A percentile compares a stretch with the other conserved stretches of the same genome.
Conservation (phyloP, 2,113 vertebrate species). For the Chaetorhynchus papuensis region DNA sequence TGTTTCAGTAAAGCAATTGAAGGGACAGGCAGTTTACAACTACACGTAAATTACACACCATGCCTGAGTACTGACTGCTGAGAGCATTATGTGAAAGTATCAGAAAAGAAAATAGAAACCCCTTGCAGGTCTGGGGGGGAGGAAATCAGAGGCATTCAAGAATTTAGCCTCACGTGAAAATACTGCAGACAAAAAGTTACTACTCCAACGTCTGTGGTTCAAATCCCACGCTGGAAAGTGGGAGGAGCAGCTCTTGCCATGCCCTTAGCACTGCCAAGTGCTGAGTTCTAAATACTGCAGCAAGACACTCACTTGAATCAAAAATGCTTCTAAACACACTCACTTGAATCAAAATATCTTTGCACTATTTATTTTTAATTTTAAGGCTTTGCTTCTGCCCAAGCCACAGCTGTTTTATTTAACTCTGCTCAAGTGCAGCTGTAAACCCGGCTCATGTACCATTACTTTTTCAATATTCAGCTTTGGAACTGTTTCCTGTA, state of each 20-base stretch:
- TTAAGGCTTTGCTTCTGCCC: not conserved
- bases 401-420: conserved; percentile 2
- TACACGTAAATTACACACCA: fast-evolving
- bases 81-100: not conserved
- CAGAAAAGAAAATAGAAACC: not conserved
- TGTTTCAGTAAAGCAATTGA: not conserved
- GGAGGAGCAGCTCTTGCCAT: not conserved
- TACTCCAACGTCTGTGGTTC: not conserved
- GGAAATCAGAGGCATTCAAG: not conserved
- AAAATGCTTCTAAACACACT: not conserved
- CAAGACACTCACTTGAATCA: not conserved
- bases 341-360: not conserved
- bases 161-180: not conserved
- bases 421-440: not conserved
- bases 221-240: not conserved
- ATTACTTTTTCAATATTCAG: not conserved
- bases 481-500: conserved; percentile 25
- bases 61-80: not conserved
- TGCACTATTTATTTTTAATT: not conserved
- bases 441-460: not conserved
- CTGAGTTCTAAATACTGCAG: not conserved
- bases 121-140: too few species aligned
- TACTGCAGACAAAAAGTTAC: not conserved
- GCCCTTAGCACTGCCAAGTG: not conserved
- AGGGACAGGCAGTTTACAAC: not conserved